These are phyloP conservation scores for Amyelois transitella DNA, from an alignment of 1,140 invertebrate genomes.

Conservation along the genomic window DNA sequence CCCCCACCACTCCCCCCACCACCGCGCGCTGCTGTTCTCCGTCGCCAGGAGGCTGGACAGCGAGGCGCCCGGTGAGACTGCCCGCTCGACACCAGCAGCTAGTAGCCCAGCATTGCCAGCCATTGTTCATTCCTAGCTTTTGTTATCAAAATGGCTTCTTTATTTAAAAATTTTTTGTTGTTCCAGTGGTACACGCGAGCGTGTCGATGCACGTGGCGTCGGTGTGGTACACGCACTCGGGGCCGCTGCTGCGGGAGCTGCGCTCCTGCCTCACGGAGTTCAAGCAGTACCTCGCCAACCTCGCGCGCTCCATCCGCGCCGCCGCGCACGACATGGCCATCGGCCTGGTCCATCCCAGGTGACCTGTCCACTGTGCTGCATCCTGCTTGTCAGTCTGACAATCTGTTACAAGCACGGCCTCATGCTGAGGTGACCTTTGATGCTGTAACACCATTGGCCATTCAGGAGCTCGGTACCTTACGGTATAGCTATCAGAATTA, in stretches of 20 bases:
- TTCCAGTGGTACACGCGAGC: conserved; percentile 56
- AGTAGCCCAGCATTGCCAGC: too few relatives aligned
- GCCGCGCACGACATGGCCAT: conserved; percentile 96
- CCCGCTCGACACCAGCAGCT: neutral
- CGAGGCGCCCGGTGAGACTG: conserved; percentile 22
- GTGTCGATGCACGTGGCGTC: conserved; percentile 88
- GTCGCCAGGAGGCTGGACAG: conserved; percentile 70
- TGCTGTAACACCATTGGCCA: too few relatives aligned
- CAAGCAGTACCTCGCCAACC: conserved; percentile 80
- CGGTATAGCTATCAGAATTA: too few relatives aligned
- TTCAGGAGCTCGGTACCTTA: too few relatives aligned
- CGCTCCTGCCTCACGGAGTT: conserved; percentile 86
- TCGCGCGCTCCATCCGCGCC: conserved; percentile 87
- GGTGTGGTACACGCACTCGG: conserved; percentile 94
- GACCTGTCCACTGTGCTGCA: too few relatives aligned
- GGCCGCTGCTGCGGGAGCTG: conserved; percentile 89
- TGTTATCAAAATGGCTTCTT: too few relatives aligned
- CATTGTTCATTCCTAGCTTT: too few relatives aligned
- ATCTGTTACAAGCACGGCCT: too few relatives aligned
- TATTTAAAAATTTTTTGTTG: too few relatives aligned
- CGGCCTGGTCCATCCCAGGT: conserved; percentile 87
- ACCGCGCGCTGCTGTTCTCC: conserved; percentile 80
- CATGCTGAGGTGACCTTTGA: too few relatives aligned
- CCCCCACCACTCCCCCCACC: conserved; percentile 48
- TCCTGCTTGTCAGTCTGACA: too few relatives aligned